phyloP scores from a whole-genome alignment of 2,113 vertebrate genomes.

The Scartelaos histophorus region DNA sequence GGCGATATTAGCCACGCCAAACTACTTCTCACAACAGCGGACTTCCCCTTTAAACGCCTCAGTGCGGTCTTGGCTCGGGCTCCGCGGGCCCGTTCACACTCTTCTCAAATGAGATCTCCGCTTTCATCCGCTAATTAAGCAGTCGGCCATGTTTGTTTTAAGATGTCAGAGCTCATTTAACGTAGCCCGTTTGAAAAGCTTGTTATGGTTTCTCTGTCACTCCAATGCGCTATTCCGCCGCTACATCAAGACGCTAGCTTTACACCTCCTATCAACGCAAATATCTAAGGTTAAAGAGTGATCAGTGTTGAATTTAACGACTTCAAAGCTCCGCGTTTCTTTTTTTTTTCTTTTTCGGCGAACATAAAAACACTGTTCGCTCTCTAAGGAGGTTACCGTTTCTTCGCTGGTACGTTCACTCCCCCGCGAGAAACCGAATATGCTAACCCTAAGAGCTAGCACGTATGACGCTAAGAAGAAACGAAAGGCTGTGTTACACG shows the following conservation, averaged over 20 bases:
- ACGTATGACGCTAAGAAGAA: conserved; percentile 74
- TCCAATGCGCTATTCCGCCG: conserved; percentile 67
- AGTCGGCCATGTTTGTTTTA: conserved; percentile 77
- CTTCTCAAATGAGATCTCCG: conserved; percentile 74
- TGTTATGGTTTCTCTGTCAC: conserved; percentile 76
- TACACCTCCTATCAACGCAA: conserved; percentile 74
- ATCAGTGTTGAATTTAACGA: conserved; percentile 75
- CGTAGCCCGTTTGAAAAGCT: conserved; percentile 74
- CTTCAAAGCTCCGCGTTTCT: conserved; percentile 64
- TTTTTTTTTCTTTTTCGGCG: conserved; percentile 31
- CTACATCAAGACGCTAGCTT: conserved; percentile 72
- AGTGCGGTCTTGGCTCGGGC: conserved; percentile 56
- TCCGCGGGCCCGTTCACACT: conserved; percentile 62
- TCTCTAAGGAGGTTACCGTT: conserved; percentile 73
- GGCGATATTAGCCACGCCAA: conserved; percentile 16
- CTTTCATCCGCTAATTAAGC: conserved; percentile 79
- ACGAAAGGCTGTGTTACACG: conserved; percentile 71
- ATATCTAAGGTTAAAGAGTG: conserved; percentile 76
- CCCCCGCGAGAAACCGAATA: conserved; percentile 71
- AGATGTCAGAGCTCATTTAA: conserved; percentile 79
- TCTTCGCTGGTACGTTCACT: conserved; percentile 69
- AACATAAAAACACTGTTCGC: conserved; percentile 63
- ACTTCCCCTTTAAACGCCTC: conserved; percentile 47
- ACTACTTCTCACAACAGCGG: not conserved
- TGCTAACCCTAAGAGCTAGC: conserved; percentile 68